Evolutionary conservation across 2,113 vertebrate genomes (phyloP).

Genomic region (Ceyx cyanopectus): DNA sequence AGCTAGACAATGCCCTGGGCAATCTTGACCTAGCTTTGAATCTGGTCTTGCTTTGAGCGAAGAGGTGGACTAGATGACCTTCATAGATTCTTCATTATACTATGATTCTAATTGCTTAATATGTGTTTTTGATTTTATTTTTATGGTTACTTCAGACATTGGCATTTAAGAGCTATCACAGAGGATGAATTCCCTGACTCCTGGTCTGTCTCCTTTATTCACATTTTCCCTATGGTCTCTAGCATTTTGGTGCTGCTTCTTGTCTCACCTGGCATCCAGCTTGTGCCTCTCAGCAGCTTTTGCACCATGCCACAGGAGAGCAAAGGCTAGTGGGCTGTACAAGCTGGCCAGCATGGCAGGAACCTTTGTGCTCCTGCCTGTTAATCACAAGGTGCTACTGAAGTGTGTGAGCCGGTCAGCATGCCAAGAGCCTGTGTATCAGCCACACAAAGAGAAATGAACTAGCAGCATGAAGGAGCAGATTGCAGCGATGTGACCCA

Average conservation of each 20-base stretch:
- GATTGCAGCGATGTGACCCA: slow-evolving; percentile 52
- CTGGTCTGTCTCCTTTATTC: not conserved
- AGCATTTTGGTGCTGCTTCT: not conserved
- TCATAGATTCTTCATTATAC: not conserved
- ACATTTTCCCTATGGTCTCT: not conserved
- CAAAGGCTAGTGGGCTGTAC: slow-evolving; percentile 9
- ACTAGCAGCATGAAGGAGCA: slow-evolving; percentile 59
- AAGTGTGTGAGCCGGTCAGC: slow-evolving; percentile 43
- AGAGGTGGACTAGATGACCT: not conserved
- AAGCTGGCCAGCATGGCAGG: slow-evolving; percentile 32
- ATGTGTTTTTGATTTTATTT: not conserved
- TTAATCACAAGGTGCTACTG: slow-evolving; percentile 65
- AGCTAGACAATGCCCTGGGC: not conserved
- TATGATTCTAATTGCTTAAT: not conserved
- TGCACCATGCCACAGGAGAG: not conserved
- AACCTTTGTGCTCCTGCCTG: slow-evolving; percentile 52
- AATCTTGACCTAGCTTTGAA: not conserved
- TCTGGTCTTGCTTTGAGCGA: not conserved
- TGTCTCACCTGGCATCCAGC: slow-evolving; percentile 23
- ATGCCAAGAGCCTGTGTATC: slow-evolving; percentile 28
- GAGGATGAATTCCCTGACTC: not conserved
- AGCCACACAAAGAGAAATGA: slow-evolving; percentile 53
- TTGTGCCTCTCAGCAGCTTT: slow-evolving; percentile 45
- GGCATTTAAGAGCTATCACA: not conserved
- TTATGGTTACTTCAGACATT: not conserved